phyloP scores from a whole-genome alignment of 1,140 invertebrate genomes.

The Orussus abietinus region DNA sequence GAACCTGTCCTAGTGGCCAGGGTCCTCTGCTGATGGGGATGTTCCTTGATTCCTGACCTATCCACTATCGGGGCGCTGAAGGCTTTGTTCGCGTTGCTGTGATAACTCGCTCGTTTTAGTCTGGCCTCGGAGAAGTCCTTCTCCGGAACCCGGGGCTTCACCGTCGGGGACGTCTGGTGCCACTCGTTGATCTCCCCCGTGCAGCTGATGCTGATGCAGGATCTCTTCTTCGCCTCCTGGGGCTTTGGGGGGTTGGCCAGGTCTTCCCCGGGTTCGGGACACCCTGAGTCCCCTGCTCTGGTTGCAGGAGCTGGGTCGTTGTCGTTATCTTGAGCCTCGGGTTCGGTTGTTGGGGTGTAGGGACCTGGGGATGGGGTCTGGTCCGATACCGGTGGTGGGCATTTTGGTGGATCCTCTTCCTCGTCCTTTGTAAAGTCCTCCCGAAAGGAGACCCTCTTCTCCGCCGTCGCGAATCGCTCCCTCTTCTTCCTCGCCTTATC shows the following conservation, averaged over 20 bases:
- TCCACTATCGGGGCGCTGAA: conserved; percentile 27
- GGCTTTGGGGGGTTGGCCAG: too few species aligned
- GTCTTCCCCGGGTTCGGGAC: too few species aligned
- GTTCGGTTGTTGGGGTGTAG: too few species aligned
- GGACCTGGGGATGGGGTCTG: too few species aligned
- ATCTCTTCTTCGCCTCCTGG: neutral
- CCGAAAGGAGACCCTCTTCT: conserved; percentile 11
- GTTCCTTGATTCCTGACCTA: conserved; percentile 4
- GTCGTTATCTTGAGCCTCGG: conserved; percentile 6
- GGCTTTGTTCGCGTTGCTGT: conserved; percentile 36
- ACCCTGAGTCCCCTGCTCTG: too few species aligned
- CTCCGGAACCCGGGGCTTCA: neutral
- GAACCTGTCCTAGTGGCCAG: conserved; percentile 29
- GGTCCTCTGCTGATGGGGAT: neutral
- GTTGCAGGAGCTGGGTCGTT: too few species aligned
- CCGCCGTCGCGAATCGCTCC: conserved; percentile 11
- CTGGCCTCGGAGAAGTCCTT: conserved; percentile 26
- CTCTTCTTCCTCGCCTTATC: conserved; percentile 8
- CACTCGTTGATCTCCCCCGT: too few species aligned
- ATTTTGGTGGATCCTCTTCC: conserved; percentile 5
- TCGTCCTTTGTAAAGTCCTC: conserved; percentile 6
- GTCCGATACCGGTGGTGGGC: too few species aligned
- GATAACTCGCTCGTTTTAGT: conserved; percentile 39
- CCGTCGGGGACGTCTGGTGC: too few species aligned
- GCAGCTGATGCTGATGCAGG: neutral